Evolutionary conservation across 53 echinoderm and acorn worm species (phyloP).

Genomic region (Henricia sp.): DNA sequence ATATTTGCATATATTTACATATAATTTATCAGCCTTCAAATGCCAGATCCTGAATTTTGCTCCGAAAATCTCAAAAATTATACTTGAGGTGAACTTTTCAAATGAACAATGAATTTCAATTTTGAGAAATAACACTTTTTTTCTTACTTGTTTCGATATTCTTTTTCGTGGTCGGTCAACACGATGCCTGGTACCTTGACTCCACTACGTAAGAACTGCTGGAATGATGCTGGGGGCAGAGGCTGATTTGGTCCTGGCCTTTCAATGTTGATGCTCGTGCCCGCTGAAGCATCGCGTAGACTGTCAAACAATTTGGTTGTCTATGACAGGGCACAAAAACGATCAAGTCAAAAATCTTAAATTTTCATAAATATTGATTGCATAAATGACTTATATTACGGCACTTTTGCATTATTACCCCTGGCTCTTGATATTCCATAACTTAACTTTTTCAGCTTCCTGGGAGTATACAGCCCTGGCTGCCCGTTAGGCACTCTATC

Average conservation of each 20-base stretch:
- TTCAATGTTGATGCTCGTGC: constrained; percentile 28
- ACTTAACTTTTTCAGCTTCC: too few species aligned
- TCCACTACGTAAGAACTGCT: constrained; percentile 80
- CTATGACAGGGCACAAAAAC: constrained; percentile 2
- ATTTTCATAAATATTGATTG: too few species aligned
- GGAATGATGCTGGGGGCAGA: constrained; percentile 93
- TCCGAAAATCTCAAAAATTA: background rate
- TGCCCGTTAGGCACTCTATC: too few species aligned
- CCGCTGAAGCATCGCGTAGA: background rate
- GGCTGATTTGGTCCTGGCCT: constrained; percentile 31
- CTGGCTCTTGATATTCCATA: background rate
- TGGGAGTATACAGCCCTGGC: too few species aligned
- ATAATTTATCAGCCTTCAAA: too few species aligned
- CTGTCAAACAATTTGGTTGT: background rate
- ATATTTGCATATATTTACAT: background rate
- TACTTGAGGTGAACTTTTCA: too few species aligned
- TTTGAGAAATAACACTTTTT: too few species aligned
- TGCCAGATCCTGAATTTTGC: background rate
- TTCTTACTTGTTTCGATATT: constrained; percentile 78
- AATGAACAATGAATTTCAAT: too few species aligned
- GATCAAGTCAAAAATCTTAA: constrained; percentile 13
- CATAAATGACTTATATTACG: background rate
- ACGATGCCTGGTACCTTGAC: constrained; percentile 83
- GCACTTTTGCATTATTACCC: background rate
- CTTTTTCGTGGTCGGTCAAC: constrained; percentile 78